Evolutionary conservation across 2,113 vertebrate species (phyloP).

Genomic region (Trematocara unimaculatum): DNA sequence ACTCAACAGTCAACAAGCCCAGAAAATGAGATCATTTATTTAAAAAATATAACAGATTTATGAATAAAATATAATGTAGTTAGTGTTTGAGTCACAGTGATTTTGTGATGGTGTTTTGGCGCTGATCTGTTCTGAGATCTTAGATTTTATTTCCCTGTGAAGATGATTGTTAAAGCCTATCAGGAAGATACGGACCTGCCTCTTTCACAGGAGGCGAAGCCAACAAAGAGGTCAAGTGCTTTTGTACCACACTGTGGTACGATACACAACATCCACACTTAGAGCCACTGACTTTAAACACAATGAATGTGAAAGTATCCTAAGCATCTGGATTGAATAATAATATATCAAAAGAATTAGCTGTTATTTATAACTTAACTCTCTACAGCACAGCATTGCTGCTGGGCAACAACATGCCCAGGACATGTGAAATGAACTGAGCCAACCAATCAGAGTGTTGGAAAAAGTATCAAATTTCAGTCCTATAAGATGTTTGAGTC

Average conservation of each 20-base stretch:
- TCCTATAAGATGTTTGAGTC: background rate
- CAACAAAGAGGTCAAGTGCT: background rate
- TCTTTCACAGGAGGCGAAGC: background rate
- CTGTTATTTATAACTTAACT: background rate
- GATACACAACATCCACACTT: background rate
- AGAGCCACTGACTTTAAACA: background rate
- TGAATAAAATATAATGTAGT: background rate
- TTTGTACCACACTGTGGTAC: background rate
- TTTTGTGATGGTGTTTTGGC: rapidly evolving
- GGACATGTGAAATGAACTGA: background rate
- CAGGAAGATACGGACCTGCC: rapidly evolving
- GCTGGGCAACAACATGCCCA: background rate
- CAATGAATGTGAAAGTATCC: background rate
- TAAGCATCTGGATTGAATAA: background rate
- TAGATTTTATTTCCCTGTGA: background rate
- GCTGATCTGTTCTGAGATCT: background rate
- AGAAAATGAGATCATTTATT: background rate
- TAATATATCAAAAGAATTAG: background rate
- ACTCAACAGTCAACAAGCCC: background rate
- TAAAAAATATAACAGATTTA: background rate
- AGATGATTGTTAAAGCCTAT: background rate
- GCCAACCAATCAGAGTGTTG: background rate
- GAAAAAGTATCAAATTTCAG: background rate
- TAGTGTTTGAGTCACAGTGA: background rate
- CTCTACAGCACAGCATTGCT: background rate